Conservation (phyloP, 2,797 vertebrate species). For the Catostomus latipinnis region DNA sequence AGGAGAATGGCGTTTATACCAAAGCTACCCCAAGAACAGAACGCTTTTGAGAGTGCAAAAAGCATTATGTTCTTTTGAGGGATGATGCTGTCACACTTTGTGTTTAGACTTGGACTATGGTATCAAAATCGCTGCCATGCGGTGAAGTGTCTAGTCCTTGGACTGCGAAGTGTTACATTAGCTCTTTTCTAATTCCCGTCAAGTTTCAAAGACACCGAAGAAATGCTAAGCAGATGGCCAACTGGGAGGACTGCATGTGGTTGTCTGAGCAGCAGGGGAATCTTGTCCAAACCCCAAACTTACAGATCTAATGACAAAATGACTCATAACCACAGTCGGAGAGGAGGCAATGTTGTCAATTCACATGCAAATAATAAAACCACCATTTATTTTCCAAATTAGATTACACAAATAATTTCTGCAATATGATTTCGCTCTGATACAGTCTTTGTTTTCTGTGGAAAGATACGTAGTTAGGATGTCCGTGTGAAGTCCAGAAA, state of each 20-base stretch:
- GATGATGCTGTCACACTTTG: conserved; percentile 53
- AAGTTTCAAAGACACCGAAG: conserved; percentile 69
- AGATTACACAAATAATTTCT: background rate
- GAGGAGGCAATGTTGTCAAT: conserved; percentile 69
- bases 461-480: too few relatives aligned
- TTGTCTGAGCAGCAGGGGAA: conserved; percentile 74
- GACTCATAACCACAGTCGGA: conserved; percentile 79
- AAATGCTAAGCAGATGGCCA: conserved; percentile 78
- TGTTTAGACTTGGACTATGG: conserved; percentile 71
- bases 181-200: conserved; percentile 72
- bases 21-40: conserved; percentile 11
- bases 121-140: conserved; percentile 67
- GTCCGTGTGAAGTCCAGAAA: too few relatives aligned
- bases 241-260: conserved; percentile 71
- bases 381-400: conserved; percentile 53
- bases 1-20: background rate
- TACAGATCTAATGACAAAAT: conserved; percentile 80
- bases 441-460: too few relatives aligned
- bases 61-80: conserved; percentile 22
- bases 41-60: conserved; percentile 11
- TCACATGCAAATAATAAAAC: conserved; percentile 64
- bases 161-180: conserved; percentile 76
- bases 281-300: conserved; percentile 74
- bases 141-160: conserved; percentile 68
- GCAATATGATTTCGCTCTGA: too few relatives aligned